Evolutionary conservation across 64 coral and sea anemone genomes (phyloP), one percentile per base, ranked within the genome.

Genomic region (Stichodactyla helianthus): DNA sequence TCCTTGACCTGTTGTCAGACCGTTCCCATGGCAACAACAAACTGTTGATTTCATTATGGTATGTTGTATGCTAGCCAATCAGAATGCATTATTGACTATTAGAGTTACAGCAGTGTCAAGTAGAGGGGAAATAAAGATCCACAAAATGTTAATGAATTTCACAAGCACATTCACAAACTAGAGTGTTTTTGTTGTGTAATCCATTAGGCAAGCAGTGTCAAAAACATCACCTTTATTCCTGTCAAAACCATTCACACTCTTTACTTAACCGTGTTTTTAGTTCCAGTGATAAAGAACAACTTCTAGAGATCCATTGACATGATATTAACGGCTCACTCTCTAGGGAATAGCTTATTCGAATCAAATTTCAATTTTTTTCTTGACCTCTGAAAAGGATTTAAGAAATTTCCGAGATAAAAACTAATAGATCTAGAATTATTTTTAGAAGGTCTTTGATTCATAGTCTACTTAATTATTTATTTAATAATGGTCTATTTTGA

Each of bases 91-190:
- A 74, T 8, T 4, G 68, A 7, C 68, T 35, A 74, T 74, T 74
- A 31, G 8, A 27, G 68, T 10, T 28, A 74, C 68, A 27, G 8
- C 8, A 23, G 25, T 31, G 68, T 74, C 68, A 74, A 74, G 26
- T 74, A 74, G 68, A 74, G 68, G 27, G 68, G 68, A 74, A 74
- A 74, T 4, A 27, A 35, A 19, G 25, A 74, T 31, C 68, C 68
- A 23, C 68, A 74, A 74, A 74, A 27, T 74, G 68, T 74, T 74
- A 74, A 74, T 74, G 68, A 74, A 28, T 74, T 74, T 74, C 25
- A 74, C 68, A 74, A 74, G 68, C n/a, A 74, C 25, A 74, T n/a
- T 11, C 68, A 31, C 25, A 74, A 74, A 74, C 25, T 4, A 74
- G 11, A 10, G 25, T 12, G 27, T 9, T 74, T 74, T 31, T 74